phyloP scores from a whole-genome alignment of 2,888 invertebrate genomes.

The Galerucella pusilla region DNA sequence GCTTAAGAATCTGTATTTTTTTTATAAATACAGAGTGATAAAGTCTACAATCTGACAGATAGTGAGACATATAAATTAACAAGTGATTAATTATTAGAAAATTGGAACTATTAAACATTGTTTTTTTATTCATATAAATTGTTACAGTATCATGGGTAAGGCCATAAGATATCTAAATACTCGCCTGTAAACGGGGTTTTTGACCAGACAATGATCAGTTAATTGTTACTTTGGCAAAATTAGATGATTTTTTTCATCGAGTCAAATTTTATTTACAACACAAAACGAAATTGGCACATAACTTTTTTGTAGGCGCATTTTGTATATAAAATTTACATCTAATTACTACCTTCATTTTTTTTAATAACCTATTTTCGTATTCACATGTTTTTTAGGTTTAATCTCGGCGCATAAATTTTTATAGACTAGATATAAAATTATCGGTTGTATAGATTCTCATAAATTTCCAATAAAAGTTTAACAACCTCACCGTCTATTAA shows the following conservation, averaged over 20 bases:
- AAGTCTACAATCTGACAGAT: too few species aligned
- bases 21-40: too few species aligned
- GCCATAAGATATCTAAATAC: background rate
- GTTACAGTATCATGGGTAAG: background rate
- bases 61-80: too few species aligned
- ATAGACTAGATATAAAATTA: background rate
- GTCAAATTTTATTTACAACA: background rate
- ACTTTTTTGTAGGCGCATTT: background rate
- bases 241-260: background rate
- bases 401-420: background rate
- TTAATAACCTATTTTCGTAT: background rate
- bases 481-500: background rate
- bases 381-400: background rate
- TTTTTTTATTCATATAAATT: too few species aligned
- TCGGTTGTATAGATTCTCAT: background rate
- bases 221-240: conserved; percentile 1
- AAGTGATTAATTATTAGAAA: too few species aligned
- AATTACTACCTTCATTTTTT: background rate
- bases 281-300: too few species aligned
- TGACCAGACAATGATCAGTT: background rate
- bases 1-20: too few species aligned
- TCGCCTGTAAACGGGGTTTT: background rate
- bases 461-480: background rate
- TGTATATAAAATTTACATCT: background rate
- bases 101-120: too few species aligned